Percentiles rank a stretch among this genome's conserved stretches.
Evolutionary conservation across 2,888 invertebrate species (phyloP).

Genomic region (Anthrax anthrax): DNA sequence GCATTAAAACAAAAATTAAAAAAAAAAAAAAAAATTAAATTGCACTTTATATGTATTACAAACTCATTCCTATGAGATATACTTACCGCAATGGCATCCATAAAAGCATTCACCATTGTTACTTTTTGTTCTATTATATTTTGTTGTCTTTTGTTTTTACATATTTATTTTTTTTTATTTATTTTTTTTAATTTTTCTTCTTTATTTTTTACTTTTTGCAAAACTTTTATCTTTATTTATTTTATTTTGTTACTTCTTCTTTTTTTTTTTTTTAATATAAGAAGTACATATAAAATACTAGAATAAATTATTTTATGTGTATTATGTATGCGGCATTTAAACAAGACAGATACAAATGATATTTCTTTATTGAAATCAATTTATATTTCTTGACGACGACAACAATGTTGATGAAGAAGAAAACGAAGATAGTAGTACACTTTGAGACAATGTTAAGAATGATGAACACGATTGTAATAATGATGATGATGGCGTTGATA

Average conservation of each 20-base stretch:
- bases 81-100: slow-evolving; percentile 36
- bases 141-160: too few species aligned
- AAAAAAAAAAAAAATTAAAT: too few species aligned
- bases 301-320: not conserved
- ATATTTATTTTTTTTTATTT: too few species aligned
- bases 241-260: not conserved
- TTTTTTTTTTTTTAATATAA: not conserved
- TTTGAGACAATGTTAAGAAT: too few species aligned
- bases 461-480: too few species aligned
- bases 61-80: not conserved
- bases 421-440: not conserved
- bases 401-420: not conserved
- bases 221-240: too few species aligned
- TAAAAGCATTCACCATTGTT: slow-evolving; percentile 34
- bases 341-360: not conserved
- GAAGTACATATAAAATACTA: not conserved
- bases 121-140: slow-evolving; percentile 7
- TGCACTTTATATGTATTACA: too few species aligned
- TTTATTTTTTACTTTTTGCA: too few species aligned
- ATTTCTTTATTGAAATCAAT: not conserved
- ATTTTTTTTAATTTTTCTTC: too few species aligned
- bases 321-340: not conserved
- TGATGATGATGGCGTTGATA: too few species aligned
- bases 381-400: not conserved
- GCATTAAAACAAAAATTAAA: too few species aligned